A percentile compares a stretch with the other conserved stretches of the same genome.
Conservation (phyloP, 2,888 invertebrate genomes). For the Sycophila texana region DNA sequence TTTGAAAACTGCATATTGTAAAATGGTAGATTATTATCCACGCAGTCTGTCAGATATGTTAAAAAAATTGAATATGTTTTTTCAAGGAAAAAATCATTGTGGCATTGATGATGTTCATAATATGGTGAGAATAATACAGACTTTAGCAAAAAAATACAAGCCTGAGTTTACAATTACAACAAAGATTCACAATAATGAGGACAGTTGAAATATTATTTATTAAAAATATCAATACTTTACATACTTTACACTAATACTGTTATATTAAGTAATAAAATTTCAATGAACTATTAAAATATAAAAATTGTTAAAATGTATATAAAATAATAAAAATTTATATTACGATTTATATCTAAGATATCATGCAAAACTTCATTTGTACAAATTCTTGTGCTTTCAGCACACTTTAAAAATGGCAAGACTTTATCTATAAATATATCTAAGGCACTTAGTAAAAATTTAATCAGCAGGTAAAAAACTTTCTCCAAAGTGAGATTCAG, state of each 20-base stretch:
- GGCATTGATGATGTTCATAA: slow-evolving; percentile 74
- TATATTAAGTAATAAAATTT: slow-evolving; percentile 48
- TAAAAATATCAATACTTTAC: slow-evolving; percentile 53
- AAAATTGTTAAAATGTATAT: slow-evolving; percentile 49
- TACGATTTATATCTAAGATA: slow-evolving; percentile 40
- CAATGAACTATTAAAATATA: slow-evolving; percentile 44
- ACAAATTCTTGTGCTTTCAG: slow-evolving; percentile 50
- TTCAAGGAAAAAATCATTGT: slow-evolving; percentile 75
- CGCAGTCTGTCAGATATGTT: slow-evolving; percentile 73
- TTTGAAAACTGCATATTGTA: slow-evolving; percentile 76
- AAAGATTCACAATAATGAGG: not conserved
- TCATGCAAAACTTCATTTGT: slow-evolving; percentile 46
- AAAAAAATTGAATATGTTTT: slow-evolving; percentile 64
- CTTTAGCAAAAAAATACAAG: slow-evolving; percentile 59
- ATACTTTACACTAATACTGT: slow-evolving; percentile 55
- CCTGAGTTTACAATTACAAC: slow-evolving; percentile 65
- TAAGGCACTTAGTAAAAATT: slow-evolving; percentile 40
- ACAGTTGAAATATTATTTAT: slow-evolving; percentile 41
- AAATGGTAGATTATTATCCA: slow-evolving; percentile 72
- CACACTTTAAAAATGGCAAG: slow-evolving; percentile 42
- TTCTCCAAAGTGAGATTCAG: slow-evolving; percentile 65
- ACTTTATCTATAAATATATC: slow-evolving; percentile 19
- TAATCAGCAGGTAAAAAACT: slow-evolving; percentile 65
- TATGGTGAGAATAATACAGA: slow-evolving; percentile 65
- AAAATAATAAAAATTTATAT: slow-evolving; percentile 53